These are phyloP conservation scores for Agrochola lychnidis DNA, from an alignment of 2,888 invertebrate species.

Conservation along the genomic window DNA sequence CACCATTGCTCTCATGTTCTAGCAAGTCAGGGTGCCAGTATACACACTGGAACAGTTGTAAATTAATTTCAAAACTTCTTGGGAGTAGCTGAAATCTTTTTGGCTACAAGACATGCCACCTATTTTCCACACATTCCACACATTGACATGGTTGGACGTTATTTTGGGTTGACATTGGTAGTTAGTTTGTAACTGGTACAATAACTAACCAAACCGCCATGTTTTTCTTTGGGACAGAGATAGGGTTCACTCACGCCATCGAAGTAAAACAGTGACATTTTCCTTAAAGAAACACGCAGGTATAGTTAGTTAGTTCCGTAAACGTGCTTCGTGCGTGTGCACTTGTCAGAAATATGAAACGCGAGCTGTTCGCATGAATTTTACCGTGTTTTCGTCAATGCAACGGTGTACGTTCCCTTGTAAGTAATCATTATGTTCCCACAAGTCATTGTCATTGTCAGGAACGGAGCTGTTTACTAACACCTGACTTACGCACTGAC, in stretches of 20 bases:
- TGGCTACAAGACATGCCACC: no score
- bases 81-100: background rate
- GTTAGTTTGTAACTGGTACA: background rate
- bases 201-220: background rate
- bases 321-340: background rate
- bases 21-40: slow-evolving; percentile 16
- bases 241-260: background rate
- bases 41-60: background rate
- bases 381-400: background rate
- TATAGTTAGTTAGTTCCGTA: background rate
- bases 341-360: background rate
- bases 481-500: slow-evolving; percentile 9
- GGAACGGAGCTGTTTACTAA: slow-evolving; percentile 36
- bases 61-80: background rate
- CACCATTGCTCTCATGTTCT: slow-evolving; percentile 48
- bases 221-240: no score
- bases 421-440: slow-evolving; percentile 8
- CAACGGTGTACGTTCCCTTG: background rate
- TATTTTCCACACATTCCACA: no score
- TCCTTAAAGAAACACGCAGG: background rate
- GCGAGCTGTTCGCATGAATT: background rate
- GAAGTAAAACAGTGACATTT: background rate
- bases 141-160: background rate
- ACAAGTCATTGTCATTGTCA: slow-evolving; percentile 42
- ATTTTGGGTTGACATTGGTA: background rate